A percentile compares a stretch with the other conserved stretches of the same genome.
phyloP scores from a whole-genome alignment of 2,888 invertebrate species.

The Gibbula magus region DNA sequence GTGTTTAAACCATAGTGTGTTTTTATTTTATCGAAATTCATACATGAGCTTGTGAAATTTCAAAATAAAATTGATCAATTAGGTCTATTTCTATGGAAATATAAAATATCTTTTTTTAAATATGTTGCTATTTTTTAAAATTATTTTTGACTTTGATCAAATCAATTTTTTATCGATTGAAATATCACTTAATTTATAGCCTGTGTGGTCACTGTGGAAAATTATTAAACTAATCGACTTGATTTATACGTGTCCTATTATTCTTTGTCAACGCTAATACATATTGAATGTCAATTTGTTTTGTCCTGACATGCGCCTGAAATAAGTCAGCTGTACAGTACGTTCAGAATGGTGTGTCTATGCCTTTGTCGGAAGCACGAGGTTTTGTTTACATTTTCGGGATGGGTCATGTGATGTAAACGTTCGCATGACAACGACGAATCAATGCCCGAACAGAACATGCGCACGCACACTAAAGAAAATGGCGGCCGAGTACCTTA shows the following conservation, averaged over 20 bases:
- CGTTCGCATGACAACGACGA: constrained; percentile 35
- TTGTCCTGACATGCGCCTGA: neutral
- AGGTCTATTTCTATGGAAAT: no score
- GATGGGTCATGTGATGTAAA: constrained; percentile 27
- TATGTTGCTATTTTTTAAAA: no score
- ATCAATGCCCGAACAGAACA: neutral
- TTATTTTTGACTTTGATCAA: no score
- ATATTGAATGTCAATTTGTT: neutral
- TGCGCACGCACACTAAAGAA: neutral
- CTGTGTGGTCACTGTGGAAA: no score
- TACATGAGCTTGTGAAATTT: no score
- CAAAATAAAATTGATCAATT: no score
- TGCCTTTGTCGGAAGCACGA: neutral
- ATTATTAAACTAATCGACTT: no score
- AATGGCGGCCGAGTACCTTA: neutral
- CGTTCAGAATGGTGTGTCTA: neutral
- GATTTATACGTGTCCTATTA: neutral
- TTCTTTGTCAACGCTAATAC: neutral
- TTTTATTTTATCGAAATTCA: no score
- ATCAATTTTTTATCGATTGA: no score
- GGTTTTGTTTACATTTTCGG: neutral
- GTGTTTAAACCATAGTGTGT: no score
- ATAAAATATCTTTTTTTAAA: no score
- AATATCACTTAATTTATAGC: no score
- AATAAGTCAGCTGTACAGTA: neutral